These are phyloP conservation scores for Agrenia bidenticulata DNA, from an alignment of 2,888 invertebrate species.

Conservation along the genomic window DNA sequence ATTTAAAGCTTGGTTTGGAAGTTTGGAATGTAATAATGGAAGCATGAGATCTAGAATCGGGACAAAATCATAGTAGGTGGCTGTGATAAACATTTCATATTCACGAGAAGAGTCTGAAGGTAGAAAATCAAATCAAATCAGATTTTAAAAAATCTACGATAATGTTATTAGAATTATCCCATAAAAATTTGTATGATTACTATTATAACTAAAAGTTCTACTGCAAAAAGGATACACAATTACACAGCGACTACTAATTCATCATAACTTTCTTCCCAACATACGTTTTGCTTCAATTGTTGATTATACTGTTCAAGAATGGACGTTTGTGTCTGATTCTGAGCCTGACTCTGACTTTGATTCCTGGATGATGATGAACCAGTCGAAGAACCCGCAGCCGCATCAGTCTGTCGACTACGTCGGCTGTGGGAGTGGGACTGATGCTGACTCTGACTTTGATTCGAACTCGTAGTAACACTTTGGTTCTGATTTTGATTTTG, in stretches of 20 bases:
- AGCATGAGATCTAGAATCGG: too few relatives aligned
- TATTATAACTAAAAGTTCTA: not conserved
- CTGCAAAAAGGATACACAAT: not conserved
- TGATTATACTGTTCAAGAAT: conserved; percentile 51
- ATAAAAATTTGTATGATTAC: conserved; percentile 2
- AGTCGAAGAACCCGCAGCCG: conserved; percentile 18
- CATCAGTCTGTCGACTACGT: conserved; percentile 47
- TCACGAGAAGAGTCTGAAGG: too few relatives aligned
- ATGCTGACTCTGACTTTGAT: conserved; percentile 45
- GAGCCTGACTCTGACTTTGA: conserved; percentile 47
- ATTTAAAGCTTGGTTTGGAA: too few relatives aligned
- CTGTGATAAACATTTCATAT: too few relatives aligned
- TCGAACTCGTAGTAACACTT: conserved; percentile 38
- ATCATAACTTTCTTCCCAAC: conserved; percentile 16
- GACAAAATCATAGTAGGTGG: too few relatives aligned
- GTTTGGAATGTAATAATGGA: too few relatives aligned
- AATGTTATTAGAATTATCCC: not conserved
- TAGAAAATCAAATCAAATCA: too few relatives aligned
- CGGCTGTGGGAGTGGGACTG: conserved; percentile 37
- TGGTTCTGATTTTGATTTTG: conserved; percentile 38
- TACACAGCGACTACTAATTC: conserved; percentile 12
- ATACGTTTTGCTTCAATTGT: conserved; percentile 49
- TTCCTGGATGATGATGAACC: conserved; percentile 32
- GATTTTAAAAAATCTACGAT: not conserved
- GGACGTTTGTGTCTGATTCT: conserved; percentile 46